These are phyloP conservation scores for Paramormyrops hopkinsi DNA, from an alignment of 2,797 vertebrate genomes.

Conservation along the genomic window DNA sequence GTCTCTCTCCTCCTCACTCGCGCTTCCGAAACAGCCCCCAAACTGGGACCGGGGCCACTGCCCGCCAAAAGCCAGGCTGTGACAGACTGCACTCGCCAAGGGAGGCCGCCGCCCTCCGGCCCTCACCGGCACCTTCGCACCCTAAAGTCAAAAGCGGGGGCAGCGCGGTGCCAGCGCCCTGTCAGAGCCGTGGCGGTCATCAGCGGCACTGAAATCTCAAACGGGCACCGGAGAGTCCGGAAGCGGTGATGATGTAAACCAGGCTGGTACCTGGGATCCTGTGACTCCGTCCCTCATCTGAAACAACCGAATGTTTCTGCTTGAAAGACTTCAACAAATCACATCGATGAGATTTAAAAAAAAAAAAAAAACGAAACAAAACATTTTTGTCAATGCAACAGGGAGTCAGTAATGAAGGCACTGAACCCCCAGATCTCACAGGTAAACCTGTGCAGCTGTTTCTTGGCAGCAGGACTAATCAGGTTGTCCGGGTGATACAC, in stretches of 20 bases:
- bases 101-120: background rate
- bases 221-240: background rate
- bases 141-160: background rate
- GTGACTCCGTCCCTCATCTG: background rate
- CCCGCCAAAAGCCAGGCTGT: background rate
- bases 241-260: background rate
- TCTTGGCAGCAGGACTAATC: background rate
- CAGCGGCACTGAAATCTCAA: background rate
- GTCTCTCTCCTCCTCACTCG: background rate
- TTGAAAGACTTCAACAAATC: background rate
- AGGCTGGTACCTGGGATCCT: background rate
- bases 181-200: background rate
- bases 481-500: background rate
- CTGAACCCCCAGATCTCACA: background rate
- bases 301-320: background rate
- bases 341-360: background rate
- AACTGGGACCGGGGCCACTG: background rate
- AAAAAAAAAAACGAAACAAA: background rate
- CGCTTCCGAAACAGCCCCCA: background rate
- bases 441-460: background rate
- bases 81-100: background rate
- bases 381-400: background rate
- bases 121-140: background rate
- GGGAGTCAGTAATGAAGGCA: background rate
- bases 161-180: background rate